Evolutionary conservation across 2,113 vertebrate species (phyloP), one percentile per base, ranked within the genome.

Genomic region (Stigmatopora argus): DNA sequence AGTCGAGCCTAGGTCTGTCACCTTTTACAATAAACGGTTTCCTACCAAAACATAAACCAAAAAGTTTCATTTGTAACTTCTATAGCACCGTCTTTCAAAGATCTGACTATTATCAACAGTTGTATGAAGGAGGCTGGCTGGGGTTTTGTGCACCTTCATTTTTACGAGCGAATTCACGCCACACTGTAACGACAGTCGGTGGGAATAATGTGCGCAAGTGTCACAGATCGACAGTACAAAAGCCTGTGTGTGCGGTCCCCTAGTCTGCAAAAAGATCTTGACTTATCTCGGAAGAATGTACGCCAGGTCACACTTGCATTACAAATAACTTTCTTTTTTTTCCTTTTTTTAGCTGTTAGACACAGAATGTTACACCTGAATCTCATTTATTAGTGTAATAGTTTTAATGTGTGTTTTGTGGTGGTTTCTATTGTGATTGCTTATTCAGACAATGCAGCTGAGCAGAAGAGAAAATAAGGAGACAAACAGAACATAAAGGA

Each of bases 181-280:
- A 13, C 41, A 45, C 14, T 45, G 59, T 61, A 12, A 13, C 11
- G 12, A 3, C 38, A 7, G 11, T 7, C 38, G 15, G n/a, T n/a
- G 14, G 52, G 23, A 55, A 31, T 38, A n/a, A 19, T 57, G 64
- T 46, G 45, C 31, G 18, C 2, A 7, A 1, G 0, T 56, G 55
- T 64, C 66, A 58, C 47, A 64, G 68, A 59, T 69, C 64, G n/a
- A 2, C 13, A 12, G n/a, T 64, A 74, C 64, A 61, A 75, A 69
- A 74, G 63, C 57, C 52, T 4, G 31, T 8, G 14, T 61, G 13
- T 45, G 44, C 12, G 21, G 5, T 13, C 14, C 53, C 46, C 11
- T 55, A 0, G 5, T 65, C 55, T 34, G 41, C 19, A 52, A 60
- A 72, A 68, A 64, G 62, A 26, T 64, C 26, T 10, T 23, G 11